A percentile compares a stretch with the other conserved stretches of the same genome.
These are phyloP conservation scores for Strigamia transsilvanica DNA, from an alignment of 2,888 invertebrate genomes.

Conservation along the genomic window DNA sequence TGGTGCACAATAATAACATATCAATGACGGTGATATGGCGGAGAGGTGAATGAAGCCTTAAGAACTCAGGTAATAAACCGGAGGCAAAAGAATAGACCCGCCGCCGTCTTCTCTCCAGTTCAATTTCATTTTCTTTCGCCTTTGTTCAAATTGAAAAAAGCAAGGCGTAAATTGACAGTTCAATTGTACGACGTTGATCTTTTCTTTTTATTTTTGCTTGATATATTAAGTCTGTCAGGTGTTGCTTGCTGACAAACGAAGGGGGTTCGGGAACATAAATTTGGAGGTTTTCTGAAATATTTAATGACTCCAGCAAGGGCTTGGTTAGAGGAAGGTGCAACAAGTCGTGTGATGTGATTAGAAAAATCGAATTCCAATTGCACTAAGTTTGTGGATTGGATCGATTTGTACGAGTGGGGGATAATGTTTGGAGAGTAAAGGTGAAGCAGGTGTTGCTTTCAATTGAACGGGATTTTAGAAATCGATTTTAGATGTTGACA, in stretches of 20 bases:
- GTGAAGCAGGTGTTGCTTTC: constrained; percentile 41
- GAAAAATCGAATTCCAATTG: constrained; percentile 37
- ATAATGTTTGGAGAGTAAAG: not conserved
- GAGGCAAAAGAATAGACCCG: constrained; percentile 30
- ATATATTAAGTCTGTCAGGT: constrained; percentile 16
- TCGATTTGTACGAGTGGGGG: not conserved
- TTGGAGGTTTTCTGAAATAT: not conserved
- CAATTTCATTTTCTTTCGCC: constrained; percentile 17
- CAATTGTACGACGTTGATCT: not conserved
- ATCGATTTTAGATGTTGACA: constrained; percentile 40
- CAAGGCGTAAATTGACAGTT: constrained; percentile 47
- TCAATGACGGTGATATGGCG: constrained; percentile 26
- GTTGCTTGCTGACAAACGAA: not conserved
- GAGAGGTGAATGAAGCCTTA: constrained; percentile 22
- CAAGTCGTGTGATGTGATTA: constrained; percentile 15
- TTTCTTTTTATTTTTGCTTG: not conserved
- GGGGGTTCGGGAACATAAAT: not conserved
- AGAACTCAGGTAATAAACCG: constrained; percentile 39
- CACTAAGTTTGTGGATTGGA: not conserved
- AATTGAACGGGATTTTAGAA: constrained; percentile 19
- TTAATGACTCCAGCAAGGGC: not conserved
- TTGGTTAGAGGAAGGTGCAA: not conserved
- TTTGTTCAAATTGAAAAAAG: constrained; percentile 37
- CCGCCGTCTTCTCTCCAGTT: constrained; percentile 1
- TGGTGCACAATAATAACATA: constrained; percentile 43